phyloP scores from a whole-genome alignment of 1,140 invertebrate species.

The Calliphora vicina region DNA sequence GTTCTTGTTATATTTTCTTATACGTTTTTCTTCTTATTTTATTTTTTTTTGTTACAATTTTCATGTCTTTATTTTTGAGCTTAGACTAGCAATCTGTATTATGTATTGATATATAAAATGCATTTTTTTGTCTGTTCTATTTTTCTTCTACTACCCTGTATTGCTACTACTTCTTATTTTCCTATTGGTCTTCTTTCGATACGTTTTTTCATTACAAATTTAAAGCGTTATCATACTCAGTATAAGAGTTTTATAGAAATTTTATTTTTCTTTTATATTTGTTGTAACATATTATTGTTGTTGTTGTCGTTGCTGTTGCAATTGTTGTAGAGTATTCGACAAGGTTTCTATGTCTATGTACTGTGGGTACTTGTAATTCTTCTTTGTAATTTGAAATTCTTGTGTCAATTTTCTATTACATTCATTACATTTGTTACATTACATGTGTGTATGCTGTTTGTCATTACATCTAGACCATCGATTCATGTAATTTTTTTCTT shows the following conservation, averaged over 20 bases:
- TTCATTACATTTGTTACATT: neutral
- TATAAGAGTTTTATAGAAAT: neutral
- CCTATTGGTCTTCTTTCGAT: too few species aligned
- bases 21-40: neutral
- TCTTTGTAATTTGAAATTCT: neutral
- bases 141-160: neutral
- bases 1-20: neutral
- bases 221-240: neutral
- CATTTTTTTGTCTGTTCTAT: neutral
- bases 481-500: neutral
- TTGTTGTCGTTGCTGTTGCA: neutral
- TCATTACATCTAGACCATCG: neutral
- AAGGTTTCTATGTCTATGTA: neutral
- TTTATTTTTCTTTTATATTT: too few species aligned
- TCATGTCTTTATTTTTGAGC: neutral
- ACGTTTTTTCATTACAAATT: neutral
- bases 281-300: too few species aligned
- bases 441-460: neutral
- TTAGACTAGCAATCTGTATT: neutral
- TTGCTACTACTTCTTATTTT: too few species aligned
- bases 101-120: too few species aligned
- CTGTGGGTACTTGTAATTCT: neutral
- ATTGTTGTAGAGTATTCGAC: neutral
- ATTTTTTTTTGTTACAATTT: neutral
- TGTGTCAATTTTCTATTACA: neutral